A percentile compares a stretch with the other conserved stretches of the same genome.
phyloP scores from a whole-genome alignment of 2,797 vertebrate genomes.

The Luscinia megarhynchos region DNA sequence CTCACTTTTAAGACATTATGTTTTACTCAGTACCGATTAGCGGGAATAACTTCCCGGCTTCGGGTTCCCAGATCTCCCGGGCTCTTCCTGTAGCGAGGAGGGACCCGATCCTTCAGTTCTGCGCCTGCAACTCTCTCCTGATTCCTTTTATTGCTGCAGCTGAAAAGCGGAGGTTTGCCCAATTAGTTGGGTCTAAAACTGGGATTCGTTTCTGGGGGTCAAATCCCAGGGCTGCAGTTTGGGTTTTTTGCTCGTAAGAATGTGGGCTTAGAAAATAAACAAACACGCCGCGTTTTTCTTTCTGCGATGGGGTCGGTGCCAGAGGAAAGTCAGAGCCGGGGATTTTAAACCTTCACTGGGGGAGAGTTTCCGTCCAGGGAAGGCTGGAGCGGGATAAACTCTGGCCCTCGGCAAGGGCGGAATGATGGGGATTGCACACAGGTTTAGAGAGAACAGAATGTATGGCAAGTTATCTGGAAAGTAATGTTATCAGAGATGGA shows the following conservation, averaged over 20 bases:
- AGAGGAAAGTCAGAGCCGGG: not conserved
- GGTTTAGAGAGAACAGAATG: no score
- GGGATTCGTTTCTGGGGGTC: not conserved
- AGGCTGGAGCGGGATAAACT: not conserved
- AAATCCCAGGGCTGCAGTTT: not conserved
- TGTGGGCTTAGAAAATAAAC: slow-evolving; percentile 23
- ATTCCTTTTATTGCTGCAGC: not conserved
- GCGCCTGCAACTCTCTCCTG: not conserved
- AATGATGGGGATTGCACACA: not conserved
- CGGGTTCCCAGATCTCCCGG: not conserved
- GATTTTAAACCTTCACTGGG: not conserved
- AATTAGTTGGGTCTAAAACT: not conserved
- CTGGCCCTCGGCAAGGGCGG: not conserved
- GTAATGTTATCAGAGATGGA: accelerated
- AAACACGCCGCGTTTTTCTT: not conserved
- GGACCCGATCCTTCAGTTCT: not conserved
- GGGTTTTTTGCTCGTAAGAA: not conserved
- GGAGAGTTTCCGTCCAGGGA: not conserved
- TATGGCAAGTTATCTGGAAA: not conserved
- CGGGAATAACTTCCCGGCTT: not conserved
- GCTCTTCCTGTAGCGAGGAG: not conserved
- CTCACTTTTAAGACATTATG: not conserved
- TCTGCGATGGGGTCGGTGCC: not conserved
- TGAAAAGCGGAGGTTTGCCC: not conserved
- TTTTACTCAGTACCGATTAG: not conserved